Base-by-base conservation (phyloP, 2,888 invertebrate genomes). In the Cataglyphis livida region DNA sequence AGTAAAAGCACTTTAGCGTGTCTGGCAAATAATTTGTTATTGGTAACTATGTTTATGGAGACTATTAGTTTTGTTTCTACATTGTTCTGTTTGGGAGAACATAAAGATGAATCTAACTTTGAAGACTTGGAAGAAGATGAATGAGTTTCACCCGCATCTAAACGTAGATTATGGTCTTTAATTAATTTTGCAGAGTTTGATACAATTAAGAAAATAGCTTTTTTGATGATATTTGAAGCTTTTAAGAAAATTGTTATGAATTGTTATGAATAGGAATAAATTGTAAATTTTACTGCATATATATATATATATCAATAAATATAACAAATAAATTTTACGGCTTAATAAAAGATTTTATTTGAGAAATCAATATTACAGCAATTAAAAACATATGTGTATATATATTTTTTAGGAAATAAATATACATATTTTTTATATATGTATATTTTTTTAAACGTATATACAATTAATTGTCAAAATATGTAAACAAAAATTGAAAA, bases 21-120 rank as follows among this genome's bases (percentile, higher is more conserved):
- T 41, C 74, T 92, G 5, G 91, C 91, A 6, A 91, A 91, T 79
- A 92, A 90, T 65, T 87, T 92, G 51, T 71, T 92, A 2, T 79
- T 92, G 28, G 88, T 90, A 3, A 84, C 91, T 21, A 89, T 91
- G 85, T 92, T 92, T 61, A 89, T 91, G 86, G 91, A 90, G 64
- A 88, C 88, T 9, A 48, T 90, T 41, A 81, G 87, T 15, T 88
- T 90, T 10, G 71, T 88, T 61, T 88, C 90, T 6, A 68, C 87
- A 7, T 82, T 89, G 54, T 89, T 79, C 35, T 85, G 75, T 21
- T 48, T 84, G 12, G 81, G 70, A 7, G 32, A 18, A 1, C 44
- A 57, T n/a, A 84, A 62, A 41, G 28, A 62, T 38, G 84, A 84
- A 7, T 18, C 59, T 0, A 64, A 48, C 15, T 38, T 62, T 1